phyloP scores from a whole-genome alignment of 2,113 vertebrate species.

The zebrafish (Danio rerio) region GRCz12tu NC_133183.1:26392501-26393000 shows the following conservation, averaged over 20 bases:
- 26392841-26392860: not conserved
- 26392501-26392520: too few species aligned
- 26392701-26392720: not conserved
- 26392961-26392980: slow-evolving; percentile 43
- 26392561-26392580: slow-evolving; percentile 83
- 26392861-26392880: slow-evolving; percentile 26
- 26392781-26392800: not conserved
- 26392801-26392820: not conserved
- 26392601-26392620: slow-evolving; percentile 86
- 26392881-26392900: slow-evolving; percentile 31
- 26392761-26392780: not conserved
- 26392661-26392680: slow-evolving; percentile 88
- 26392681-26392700: slow-evolving; percentile 57
- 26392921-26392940: slow-evolving; percentile 55
- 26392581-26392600: slow-evolving; percentile 86
- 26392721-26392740: too few species aligned
- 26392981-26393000: slow-evolving; percentile 26
- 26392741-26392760: too few species aligned
- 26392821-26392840: not conserved
- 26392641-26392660: slow-evolving; percentile 90
- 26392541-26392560: too few species aligned
- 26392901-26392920: slow-evolving; percentile 48
- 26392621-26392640: slow-evolving; percentile 91
- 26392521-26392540: too few species aligned
- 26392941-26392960: slow-evolving; percentile 63